A percentile compares a stretch with the other conserved stretches of the same genome.
phyloP scores from a whole-genome alignment of 2,113 vertebrate genomes.

The Ptilonorhynchus violaceus region DNA sequence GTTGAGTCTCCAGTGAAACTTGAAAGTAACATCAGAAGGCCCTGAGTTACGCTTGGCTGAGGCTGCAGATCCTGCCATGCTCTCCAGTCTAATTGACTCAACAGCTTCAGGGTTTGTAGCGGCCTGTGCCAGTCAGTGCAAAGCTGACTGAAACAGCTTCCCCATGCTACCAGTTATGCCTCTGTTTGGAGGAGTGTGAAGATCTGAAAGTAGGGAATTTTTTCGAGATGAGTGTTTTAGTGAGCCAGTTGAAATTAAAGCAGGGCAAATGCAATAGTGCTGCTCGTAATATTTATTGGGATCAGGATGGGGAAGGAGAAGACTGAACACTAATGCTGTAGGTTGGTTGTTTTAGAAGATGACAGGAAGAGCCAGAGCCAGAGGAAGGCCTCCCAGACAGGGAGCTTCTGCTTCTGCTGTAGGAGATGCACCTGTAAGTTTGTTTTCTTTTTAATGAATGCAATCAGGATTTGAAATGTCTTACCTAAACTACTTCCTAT shows the following conservation, averaged over 20 bases:
- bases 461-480: neutral
- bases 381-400: constrained; percentile 81
- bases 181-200: no score
- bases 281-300: neutral
- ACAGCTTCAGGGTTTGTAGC: rapidly evolving
- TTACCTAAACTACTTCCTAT: neutral
- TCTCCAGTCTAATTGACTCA: rapidly evolving
- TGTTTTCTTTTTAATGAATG: neutral
- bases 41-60: rapidly evolving
- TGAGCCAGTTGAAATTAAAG: neutral
- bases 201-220: neutral
- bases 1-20: rapidly evolving
- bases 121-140: rapidly evolving
- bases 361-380: constrained; percentile 83
- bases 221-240: neutral
- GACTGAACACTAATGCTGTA: neutral
- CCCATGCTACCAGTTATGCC: rapidly evolving
- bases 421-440: constrained; percentile 73
- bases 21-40: rapidly evolving
- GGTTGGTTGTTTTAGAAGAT: constrained; percentile 56
- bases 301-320: neutral
- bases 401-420: neutral
- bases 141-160: rapidly evolving
- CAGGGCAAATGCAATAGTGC: no score
- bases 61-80: neutral